A percentile compares a stretch with the other conserved stretches of the same genome.
phyloP scores from a whole-genome alignment of 1,140 invertebrate species.

The Chelonus insularis region DNA sequence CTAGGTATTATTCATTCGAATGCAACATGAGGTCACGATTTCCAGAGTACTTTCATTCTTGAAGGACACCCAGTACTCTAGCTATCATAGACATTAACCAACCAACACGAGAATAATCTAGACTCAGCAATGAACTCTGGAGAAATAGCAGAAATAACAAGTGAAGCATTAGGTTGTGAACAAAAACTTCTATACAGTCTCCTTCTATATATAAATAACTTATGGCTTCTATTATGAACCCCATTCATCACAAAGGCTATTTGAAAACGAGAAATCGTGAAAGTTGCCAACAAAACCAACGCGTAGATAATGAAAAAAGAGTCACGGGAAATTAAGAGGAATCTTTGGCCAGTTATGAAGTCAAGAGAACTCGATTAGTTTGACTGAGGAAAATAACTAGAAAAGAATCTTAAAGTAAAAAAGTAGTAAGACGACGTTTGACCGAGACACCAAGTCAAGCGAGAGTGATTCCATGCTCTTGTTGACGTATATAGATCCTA shows the following conservation, averaged over 20 bases:
- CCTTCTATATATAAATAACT: slow-evolving; percentile 37
- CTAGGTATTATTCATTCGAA: slow-evolving; percentile 23
- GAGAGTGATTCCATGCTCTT: slow-evolving; percentile 11
- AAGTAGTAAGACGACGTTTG: slow-evolving; percentile 19
- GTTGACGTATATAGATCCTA: slow-evolving; percentile 20
- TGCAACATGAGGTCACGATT: slow-evolving; percentile 57
- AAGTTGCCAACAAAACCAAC: slow-evolving; percentile 14
- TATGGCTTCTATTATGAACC: slow-evolving; percentile 21
- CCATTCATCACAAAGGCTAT: background rate
- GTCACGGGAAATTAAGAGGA: background rate
- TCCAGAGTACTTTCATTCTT: slow-evolving; percentile 56
- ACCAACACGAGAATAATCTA: no score
- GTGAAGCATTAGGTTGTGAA: no score
- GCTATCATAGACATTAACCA: no score
- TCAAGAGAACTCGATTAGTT: slow-evolving; percentile 17
- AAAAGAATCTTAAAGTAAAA: slow-evolving; percentile 15
- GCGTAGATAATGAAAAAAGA: background rate
- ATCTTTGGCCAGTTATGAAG: no score
- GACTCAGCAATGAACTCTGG: no score
- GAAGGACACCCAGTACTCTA: slow-evolving; percentile 55
- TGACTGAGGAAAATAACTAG: slow-evolving; percentile 11
- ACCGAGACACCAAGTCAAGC: slow-evolving; percentile 17
- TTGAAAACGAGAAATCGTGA: slow-evolving; percentile 37
- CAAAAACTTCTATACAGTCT: no score
- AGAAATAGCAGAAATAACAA: slow-evolving; percentile 2